Conservation (phyloP, 1,140 invertebrate species). For the Xylocopa sonorina region DNA sequence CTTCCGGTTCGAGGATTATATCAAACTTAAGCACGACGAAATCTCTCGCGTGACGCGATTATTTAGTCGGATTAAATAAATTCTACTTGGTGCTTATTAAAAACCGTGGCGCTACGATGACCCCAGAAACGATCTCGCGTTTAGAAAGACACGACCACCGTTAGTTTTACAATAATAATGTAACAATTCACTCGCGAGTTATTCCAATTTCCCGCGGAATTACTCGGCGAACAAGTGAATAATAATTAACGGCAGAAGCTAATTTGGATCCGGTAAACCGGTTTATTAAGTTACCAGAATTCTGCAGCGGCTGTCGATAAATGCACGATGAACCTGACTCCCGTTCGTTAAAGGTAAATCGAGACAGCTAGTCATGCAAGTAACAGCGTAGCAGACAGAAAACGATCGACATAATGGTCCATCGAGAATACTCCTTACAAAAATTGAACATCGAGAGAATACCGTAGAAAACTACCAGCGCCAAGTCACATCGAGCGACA, state of each 20-base stretch:
- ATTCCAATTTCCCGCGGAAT: not conserved
- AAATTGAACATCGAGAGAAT: too few relatives aligned
- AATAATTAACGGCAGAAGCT: not conserved
- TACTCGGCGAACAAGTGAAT: not conserved
- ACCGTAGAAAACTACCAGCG: too few relatives aligned
- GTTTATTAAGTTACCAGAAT: not conserved
- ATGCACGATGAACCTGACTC: not conserved
- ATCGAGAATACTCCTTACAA: too few relatives aligned
- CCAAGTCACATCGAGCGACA: too few relatives aligned
- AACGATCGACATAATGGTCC: too few relatives aligned
- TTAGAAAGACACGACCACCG: not conserved
- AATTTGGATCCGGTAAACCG: too few relatives aligned
- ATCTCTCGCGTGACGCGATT: not conserved
- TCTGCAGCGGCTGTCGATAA: not conserved
- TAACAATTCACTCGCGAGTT: not conserved
- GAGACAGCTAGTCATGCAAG: too few relatives aligned
- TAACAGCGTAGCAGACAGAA: too few relatives aligned
- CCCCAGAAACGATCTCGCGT: too few relatives aligned
- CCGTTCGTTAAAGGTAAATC: too few relatives aligned
- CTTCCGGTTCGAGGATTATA: not conserved
- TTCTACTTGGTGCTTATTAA: not conserved
- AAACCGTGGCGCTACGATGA: too few relatives aligned
- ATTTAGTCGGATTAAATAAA: constrained; percentile 8
- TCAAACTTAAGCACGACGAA: not conserved
- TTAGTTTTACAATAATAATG: not conserved